Base-by-base conservation (phyloP, 2,888 invertebrate species). In the Tenthredo livida region DNA sequence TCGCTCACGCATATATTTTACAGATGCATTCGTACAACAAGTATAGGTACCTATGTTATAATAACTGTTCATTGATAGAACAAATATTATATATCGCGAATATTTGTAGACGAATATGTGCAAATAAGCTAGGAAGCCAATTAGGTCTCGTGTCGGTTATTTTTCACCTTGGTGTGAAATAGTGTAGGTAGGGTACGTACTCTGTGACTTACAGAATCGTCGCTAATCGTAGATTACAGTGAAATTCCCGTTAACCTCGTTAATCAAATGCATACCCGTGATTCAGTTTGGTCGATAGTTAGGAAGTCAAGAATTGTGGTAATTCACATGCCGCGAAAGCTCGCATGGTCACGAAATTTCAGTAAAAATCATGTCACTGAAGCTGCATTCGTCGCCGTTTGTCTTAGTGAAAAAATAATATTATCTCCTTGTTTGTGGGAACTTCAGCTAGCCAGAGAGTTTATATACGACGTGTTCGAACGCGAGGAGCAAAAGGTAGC, bases 401-500 rank as follows among this genome's bases (percentile, higher is more conserved):
- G n/a, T 43, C 5, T 43, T 73, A 25, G 9, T 43, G n/a, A 12
- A 73, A 72, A 43, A 43, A 73, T 43, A 21, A 72, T 21, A 43
- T 73, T 21, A 43, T 73, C 43, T 40, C 40, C n/a, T 40, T 21
- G 9, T n/a, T 73, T 43, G 72, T 43, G 72, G 33, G 70, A 70
- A 73, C 72, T n/a, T 21, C 21, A 25, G 72, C 21, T 43, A 15
- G 67, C 10, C 72, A 43, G 17, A 37, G 17, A 21, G 37, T 70
- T 70, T 70, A 33, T 37, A 37, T 70, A 70, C 70, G 70, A 70
- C 47, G 37, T 61, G 61, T 10, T 61, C 37, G 37, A 25, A 47
- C 37, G 67, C 67, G 65, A 83, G 67, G 83, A 83, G 58, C 40
- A 83, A 83, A 83, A 65, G 43, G 67, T 70, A 67, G 67, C 3